A percentile compares a stretch with the other conserved stretches of the same genome.
Conservation (phyloP, 2,113 vertebrate species). For the Copsychus sechellarum region DNA sequence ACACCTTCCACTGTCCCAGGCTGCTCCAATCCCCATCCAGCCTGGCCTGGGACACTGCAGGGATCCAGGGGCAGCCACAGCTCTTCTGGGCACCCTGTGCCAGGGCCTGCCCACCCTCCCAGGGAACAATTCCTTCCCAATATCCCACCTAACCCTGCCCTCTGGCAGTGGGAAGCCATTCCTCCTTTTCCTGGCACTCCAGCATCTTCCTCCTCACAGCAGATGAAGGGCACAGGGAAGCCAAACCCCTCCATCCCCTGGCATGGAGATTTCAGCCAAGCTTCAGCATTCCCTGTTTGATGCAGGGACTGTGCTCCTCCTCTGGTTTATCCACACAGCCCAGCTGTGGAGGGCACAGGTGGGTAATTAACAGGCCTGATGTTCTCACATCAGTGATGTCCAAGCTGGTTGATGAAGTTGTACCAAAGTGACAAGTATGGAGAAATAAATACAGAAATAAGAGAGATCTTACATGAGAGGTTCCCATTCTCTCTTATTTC, state of each 20-base stretch:
- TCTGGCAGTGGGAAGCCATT: background rate
- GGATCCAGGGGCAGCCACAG: background rate
- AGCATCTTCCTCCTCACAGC: background rate
- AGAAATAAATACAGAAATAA: background rate
- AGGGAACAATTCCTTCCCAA: background rate
- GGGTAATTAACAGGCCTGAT: background rate
- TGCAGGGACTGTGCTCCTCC: accelerated
- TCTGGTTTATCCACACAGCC: background rate
- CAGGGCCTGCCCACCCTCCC: background rate
- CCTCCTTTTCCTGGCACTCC: background rate
- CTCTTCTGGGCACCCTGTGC: background rate
- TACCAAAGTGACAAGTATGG: background rate
- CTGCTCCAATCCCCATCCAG: accelerated
- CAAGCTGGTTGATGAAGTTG: background rate
- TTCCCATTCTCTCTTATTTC: background rate
- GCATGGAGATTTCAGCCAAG: background rate
- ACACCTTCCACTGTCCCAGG: accelerated
- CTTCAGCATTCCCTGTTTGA: background rate
- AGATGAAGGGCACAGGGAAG: background rate
- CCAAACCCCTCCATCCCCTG: background rate
- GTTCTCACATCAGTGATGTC: background rate
- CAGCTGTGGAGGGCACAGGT: background rate
- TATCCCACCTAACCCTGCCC: background rate
- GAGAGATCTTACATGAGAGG: background rate
- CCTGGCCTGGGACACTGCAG: background rate